Evolutionary conservation across 2,888 invertebrate species (phyloP), one percentile per base, ranked within the genome.

Genomic region (Copidosoma aretas): DNA sequence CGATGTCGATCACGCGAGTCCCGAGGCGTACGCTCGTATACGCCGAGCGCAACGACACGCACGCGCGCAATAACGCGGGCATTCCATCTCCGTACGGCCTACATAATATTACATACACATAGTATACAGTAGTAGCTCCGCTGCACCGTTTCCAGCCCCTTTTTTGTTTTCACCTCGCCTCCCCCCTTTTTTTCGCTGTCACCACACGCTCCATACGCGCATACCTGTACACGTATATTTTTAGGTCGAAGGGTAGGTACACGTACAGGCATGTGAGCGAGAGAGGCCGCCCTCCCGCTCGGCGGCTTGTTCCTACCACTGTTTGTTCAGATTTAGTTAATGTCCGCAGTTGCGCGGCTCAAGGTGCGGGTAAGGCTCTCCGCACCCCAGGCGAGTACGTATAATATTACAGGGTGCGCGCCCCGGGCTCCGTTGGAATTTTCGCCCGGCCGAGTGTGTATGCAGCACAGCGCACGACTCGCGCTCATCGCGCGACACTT

Each of bases 311-410:
- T n/a, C n/a, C n/a, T n/a, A n/a, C n/a, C n/a, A n/a, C 65, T 80
- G 81, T 81, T 81, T 82, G 78, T 77, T 80, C 80, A 77, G 80
- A 80, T 81, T 81, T 80, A 70, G 78, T 82, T 80, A 80, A 79
- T 79, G 78, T 78, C 77, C 60, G 64, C 64, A 41, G n/a, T n/a
- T 49, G 58, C 46, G 58, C 24, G 63, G 22, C 43, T 21, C 65
- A 62, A 65, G 59, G 64, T 64, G 64, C 52, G n/a, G n/a, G n/a
- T n/a, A n/a, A n/a, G n/a, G n/a, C n/a, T n/a, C n/a, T n/a, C n/a
- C n/a, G n/a, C n/a, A n/a, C n/a, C n/a, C n/a, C n/a, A n/a, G 4
- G 68, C 51, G 24, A 10, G 56, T 15, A 56, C 10, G 24, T 54
- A 54, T 17, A 22, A n/a, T 2, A n/a, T n/a, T n/a, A n/a, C n/a